Percentiles rank a stretch among this genome's conserved stretches.
Evolutionary conservation across 1,140 invertebrate genomes (phyloP).

Genomic region (Cydia fagiglandana): DNA sequence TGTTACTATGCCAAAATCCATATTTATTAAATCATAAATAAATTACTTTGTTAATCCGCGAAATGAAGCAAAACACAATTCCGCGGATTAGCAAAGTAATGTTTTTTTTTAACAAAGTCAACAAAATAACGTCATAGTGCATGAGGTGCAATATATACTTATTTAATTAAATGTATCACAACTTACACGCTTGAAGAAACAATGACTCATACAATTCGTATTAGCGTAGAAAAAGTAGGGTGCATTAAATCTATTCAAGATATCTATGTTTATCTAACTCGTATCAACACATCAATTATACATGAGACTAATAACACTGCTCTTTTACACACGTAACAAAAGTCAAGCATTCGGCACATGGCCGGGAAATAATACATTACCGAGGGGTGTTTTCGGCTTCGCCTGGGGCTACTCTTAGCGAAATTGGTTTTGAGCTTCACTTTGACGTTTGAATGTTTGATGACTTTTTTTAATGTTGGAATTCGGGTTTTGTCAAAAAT

Average conservation of each 20-base stretch:
- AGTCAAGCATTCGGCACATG: neutral
- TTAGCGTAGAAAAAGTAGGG: neutral
- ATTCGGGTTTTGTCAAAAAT: neutral
- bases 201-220: neutral
- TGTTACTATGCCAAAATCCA: no score
- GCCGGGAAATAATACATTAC: constrained; percentile 1
- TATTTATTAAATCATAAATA: no score
- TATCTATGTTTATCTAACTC: constrained; percentile 3
- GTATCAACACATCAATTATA: constrained; percentile 14
- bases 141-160: neutral
- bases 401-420: constrained; percentile 40
- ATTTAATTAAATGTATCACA: neutral
- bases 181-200: neutral
- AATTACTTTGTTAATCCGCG: no score
- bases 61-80: no score
- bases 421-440: constrained; percentile 39
- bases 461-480: constrained; percentile 36
- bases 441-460: constrained; percentile 16
- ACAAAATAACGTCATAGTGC: neutral
- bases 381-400: neutral
- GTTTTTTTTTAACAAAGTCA: neutral
- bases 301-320: neutral
- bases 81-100: no score
- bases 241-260: constrained; percentile 1
- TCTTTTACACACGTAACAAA: constrained; percentile 3